Evolutionary conservation across 2,113 vertebrate species (phyloP), one percentile per base, ranked within the genome.

Genomic region (Helogale parvula): DNA sequence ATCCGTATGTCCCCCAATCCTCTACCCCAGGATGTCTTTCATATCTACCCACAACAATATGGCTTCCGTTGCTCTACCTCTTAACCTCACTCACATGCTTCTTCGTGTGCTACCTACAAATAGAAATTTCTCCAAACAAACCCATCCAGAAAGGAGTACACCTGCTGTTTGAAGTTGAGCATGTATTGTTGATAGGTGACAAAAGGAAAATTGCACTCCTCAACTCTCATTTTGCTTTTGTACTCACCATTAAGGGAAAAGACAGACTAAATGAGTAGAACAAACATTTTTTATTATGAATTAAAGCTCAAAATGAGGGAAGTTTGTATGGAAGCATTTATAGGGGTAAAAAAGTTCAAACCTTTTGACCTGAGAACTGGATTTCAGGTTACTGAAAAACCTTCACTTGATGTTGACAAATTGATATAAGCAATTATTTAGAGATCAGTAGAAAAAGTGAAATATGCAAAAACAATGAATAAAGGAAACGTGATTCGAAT

Each of bases 301-400:
- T 14, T 52, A 10, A 93, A 90, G 38, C 47, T 80, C 19, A 50
- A 90, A 79, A 45, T 52, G 54, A 93, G 68, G 76, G 79, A 16
- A 38, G 16, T 33, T 80, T 96, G 38, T 65, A 72, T 74, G 54
- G 80, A n/a, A 88, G 13, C 1, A 15, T 72, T 54, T 29, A 35
- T 9, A 31, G 9, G 27, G 63, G 17, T 35, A 86, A 52, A 14
- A 84, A 82, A 93, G 82, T 95, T 93, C 85, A 92, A 27, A 63
- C 86, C 83, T 97, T 60, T 97, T 92, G 89, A 96, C 72, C 71
- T 69, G 60, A 94, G n/a, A 68, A 54, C 60, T 93, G 31, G 52
- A 63, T 96, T 88, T 96, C 87, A 94, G 27, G 52, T 88, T 94
- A 88, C 77, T 91, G 23, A 86, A 72, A 97, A 71, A 93, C 60